Base-by-base conservation (phyloP, 2,113 vertebrate species). In the Stictonetta naevosa region DNA sequence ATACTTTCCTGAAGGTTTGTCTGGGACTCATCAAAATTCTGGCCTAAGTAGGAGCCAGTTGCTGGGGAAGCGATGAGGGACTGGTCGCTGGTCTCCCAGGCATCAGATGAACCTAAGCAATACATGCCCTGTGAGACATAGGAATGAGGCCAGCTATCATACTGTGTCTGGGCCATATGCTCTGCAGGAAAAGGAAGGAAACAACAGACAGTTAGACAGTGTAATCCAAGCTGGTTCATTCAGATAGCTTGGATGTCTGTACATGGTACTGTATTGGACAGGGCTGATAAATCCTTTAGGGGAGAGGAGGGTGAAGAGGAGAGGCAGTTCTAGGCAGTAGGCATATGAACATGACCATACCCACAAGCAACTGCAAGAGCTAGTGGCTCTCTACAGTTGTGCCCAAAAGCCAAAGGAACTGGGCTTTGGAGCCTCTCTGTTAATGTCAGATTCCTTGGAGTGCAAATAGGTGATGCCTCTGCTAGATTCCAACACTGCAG, bases 101-200 rank as follows among this genome's bases (percentile, higher is more conserved):
- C 99, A 1, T 99, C 99, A 0, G 99, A 99, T 2, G 99, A 99
- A 33, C 99, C 99, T 94, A 99, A 98, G 97, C 99, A 99, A 97
- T 99, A 99, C 97, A 99, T 99, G 94, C 99, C 99, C 97, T 99
- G 99, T 7, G 99, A 99, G 97, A 99, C 99, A 6, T 99, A 99
- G 23, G 99, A 99, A 88, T 99, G 99, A 73, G 99, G 99, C 99
- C 99, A 99, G 88, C 99, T 98, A 34, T 99, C 99, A n/a, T 99
- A 98, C 93, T 99, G 97, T 22, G 98, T 99, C 98, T 99, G 99
- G 96, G 99, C 98, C 97, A 98, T 97, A 22, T 97, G 98, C 92
- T 98, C 98, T 98, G 97, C 33, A 86, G 88, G 87, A 38, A 92
- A 96, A 98, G 83, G 16, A 71, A 20, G 6, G 26, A 86, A 80